Evolutionary conservation across 37 sponge, comb jelly and placozoan genomes (phyloP).

Genomic region (Eunapius fragilis): DNA sequence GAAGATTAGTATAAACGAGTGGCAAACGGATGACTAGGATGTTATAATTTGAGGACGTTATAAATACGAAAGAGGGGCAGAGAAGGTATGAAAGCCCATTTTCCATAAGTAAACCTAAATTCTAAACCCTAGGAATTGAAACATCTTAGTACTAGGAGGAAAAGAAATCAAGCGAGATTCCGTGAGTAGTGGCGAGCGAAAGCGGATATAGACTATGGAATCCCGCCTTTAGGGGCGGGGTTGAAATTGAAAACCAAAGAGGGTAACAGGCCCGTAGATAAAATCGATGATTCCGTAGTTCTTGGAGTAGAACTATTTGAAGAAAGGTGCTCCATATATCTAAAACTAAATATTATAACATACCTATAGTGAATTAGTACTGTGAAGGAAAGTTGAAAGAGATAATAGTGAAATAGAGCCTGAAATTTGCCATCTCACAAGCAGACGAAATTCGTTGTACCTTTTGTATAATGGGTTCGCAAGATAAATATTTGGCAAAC

Average conservation of each 20-base stretch:
- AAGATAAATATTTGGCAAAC: slow-evolving; percentile 75
- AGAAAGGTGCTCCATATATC: slow-evolving; percentile 81
- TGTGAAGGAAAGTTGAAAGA: slow-evolving; percentile 89
- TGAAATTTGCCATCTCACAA: slow-evolving; percentile 64
- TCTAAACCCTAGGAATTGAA: slow-evolving; percentile 63
- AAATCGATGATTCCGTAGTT: background rate
- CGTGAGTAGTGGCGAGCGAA: slow-evolving; percentile 85
- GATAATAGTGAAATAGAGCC: slow-evolving; percentile 70
- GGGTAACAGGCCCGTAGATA: slow-evolving; percentile 72
- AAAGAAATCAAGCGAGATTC: slow-evolving; percentile 76
- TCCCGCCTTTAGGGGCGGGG: background rate
- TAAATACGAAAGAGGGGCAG: slow-evolving; percentile 35
- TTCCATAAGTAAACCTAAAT: slow-evolving; percentile 4
- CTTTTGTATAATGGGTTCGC: slow-evolving; percentile 90
- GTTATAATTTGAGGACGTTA: slow-evolving; percentile 42
- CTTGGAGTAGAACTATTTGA: slow-evolving; percentile 72
- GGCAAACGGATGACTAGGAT: slow-evolving; percentile 65
- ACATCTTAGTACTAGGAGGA: slow-evolving; percentile 78
- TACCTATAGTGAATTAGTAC: slow-evolving; percentile 82
- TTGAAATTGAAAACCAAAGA: slow-evolving; percentile 46
- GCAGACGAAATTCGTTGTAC: slow-evolving; percentile 79
- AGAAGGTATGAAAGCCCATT: slow-evolving; percentile 9
- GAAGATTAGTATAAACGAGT: slow-evolving; percentile 54
- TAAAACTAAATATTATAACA: slow-evolving; percentile 53
- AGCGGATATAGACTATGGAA: slow-evolving; percentile 23